Evolutionary conservation across 2,797 vertebrate species (phyloP).

Genomic region (Pangasius macronema): DNA sequence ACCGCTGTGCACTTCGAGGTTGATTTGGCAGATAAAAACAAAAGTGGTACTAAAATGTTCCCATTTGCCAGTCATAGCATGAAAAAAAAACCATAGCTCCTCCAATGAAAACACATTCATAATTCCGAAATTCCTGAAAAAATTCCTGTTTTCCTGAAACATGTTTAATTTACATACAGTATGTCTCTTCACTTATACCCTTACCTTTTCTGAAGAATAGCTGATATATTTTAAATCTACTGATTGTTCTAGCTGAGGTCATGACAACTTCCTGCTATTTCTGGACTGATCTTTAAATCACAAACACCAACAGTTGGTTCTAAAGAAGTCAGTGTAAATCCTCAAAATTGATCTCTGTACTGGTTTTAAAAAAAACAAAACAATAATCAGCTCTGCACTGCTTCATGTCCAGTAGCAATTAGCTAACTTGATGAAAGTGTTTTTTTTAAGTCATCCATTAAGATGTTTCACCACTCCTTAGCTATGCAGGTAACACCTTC

Average conservation of each 20-base stretch:
- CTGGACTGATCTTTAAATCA: neutral
- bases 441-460: neutral
- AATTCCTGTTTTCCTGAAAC: no score
- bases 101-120: no score
- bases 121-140: no score
- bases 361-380: no score
- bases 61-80: no score
- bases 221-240: neutral
- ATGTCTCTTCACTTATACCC: no score
- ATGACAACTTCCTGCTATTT: neutral
- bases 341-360: neutral
- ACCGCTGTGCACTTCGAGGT: no score
- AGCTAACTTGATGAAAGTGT: neutral
- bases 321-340: neutral
- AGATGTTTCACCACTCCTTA: neutral
- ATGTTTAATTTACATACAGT: no score
- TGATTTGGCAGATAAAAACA: neutral
- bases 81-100: no score
- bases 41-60: neutral
- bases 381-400: neutral
- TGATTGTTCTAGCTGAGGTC: neutral
- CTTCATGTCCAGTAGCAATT: neutral
- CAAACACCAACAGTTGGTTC: neutral
- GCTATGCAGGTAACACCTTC: neutral
- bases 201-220: no score